phyloP scores from a whole-genome alignment of 2,888 invertebrate species.

The Epicampocera succincta region DNA sequence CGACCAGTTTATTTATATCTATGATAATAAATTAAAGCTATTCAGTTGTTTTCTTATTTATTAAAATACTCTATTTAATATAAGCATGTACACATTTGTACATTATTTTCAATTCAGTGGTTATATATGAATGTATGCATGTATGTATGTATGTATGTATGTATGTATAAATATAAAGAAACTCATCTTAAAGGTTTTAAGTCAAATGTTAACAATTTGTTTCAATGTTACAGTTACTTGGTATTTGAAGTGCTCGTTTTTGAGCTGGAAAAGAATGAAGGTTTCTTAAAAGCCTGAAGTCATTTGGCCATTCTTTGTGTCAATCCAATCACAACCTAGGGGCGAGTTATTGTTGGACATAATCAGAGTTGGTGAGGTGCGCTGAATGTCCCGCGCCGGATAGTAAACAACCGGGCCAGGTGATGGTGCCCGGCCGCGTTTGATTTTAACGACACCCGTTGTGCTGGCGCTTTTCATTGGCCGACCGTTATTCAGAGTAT shows the following conservation, averaged over 20 bases:
- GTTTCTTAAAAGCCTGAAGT: constrained; percentile 79
- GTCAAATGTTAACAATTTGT: too few species aligned
- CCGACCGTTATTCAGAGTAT: constrained; percentile 78
- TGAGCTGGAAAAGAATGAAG: background rate
- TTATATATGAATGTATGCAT: background rate
- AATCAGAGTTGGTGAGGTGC: constrained; percentile 75
- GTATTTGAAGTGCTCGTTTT: constrained; percentile 16
- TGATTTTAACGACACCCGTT: constrained; percentile 78
- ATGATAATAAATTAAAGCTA: constrained; percentile 68
- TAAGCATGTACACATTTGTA: too few species aligned
- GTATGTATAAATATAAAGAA: too few species aligned
- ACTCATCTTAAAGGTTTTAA: background rate
- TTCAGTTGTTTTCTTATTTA: constrained; percentile 51
- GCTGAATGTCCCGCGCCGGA: constrained; percentile 80
- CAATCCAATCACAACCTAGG: constrained; percentile 79
- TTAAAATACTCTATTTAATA: background rate
- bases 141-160: too few species aligned
- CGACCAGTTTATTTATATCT: constrained; percentile 43
- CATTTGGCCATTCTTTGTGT: constrained; percentile 79
- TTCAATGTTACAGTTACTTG: too few species aligned
- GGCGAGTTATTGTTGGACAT: constrained; percentile 78
- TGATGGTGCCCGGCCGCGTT: constrained; percentile 81
- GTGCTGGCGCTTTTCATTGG: constrained; percentile 75
- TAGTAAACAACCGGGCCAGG: constrained; percentile 82
- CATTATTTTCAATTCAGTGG: background rate